Conservation (phyloP, 2,888 invertebrate genomes). For the Pyralis farinalis region DNA sequence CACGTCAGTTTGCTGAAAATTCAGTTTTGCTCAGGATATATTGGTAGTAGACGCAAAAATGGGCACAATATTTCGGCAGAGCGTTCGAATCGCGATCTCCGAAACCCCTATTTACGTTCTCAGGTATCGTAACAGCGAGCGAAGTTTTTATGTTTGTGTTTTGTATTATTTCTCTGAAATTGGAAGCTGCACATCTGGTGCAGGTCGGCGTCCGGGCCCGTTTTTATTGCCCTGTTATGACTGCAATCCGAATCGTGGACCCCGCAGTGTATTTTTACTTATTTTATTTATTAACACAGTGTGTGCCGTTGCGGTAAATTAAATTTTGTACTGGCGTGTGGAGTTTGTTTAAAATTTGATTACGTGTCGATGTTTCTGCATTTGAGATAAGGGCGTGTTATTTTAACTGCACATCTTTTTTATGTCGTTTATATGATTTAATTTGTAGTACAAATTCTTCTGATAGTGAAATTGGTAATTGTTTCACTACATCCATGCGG, state of each 20-base stretch:
- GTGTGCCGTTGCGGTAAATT: constrained; percentile 43
- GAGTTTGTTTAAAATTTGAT: constrained; percentile 40
- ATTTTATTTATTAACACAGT: constrained; percentile 54
- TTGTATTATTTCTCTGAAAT: constrained; percentile 58
- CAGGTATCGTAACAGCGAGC: constrained; percentile 58
- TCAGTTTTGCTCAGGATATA: constrained; percentile 20
- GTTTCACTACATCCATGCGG: too few species aligned
- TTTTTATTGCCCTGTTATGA: constrained; percentile 68
- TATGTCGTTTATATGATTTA: too few species aligned
- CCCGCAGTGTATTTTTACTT: constrained; percentile 44
- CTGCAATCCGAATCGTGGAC: constrained; percentile 56
- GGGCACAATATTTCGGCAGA: constrained; percentile 47
- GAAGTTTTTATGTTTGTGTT: constrained; percentile 48
- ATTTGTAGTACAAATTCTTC: too few species aligned
- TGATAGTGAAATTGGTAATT: too few species aligned
- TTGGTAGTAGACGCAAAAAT: constrained; percentile 31
- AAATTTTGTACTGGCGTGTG: constrained; percentile 38
- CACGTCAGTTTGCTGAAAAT: constrained; percentile 20
- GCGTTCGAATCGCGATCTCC: constrained; percentile 49
- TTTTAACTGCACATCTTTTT: too few species aligned
- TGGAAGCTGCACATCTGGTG: constrained; percentile 64
- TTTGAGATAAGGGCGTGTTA: constrained; percentile 6
- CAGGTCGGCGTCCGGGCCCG: constrained; percentile 36
- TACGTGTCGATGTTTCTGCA: constrained; percentile 19
- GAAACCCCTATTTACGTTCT: constrained; percentile 60